Evolutionary conservation across 2,888 invertebrate genomes (phyloP).

Genomic region (Drosophila mayaguana): DNA sequence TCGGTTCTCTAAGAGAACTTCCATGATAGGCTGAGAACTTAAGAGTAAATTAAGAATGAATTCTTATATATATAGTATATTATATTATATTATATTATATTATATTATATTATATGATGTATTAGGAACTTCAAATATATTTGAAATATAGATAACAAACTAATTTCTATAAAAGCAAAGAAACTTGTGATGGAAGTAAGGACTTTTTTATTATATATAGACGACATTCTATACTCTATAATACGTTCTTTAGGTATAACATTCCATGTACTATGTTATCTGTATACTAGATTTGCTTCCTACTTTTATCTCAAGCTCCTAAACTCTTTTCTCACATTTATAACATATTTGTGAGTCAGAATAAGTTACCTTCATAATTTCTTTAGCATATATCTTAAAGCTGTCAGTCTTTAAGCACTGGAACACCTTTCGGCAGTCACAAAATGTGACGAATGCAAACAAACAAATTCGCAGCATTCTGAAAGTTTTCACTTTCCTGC

Average conservation of each 20-base stretch:
- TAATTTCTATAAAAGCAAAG: not conserved
- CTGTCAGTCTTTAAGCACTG: not conserved
- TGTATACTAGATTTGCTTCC: not conserved
- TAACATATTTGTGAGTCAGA: not conserved
- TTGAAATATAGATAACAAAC: too few relatives aligned
- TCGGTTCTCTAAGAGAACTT: too few relatives aligned
- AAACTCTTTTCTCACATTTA: not conserved
- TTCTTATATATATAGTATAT: not conserved
- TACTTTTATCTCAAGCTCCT: not conserved
- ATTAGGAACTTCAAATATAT: too few relatives aligned
- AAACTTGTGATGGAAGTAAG: not conserved
- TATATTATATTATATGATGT: not conserved
- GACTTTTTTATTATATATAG: not conserved
- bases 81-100: not conserved
- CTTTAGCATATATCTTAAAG: not conserved
- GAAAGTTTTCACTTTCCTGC: conserved; percentile 61
- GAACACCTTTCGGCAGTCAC: conserved; percentile 1
- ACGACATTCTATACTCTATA: not conserved
- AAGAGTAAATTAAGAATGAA: too few relatives aligned
- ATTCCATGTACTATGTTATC: not conserved
- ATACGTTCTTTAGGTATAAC: not conserved
- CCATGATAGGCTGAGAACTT: too few relatives aligned
- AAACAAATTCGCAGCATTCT: conserved; percentile 33
- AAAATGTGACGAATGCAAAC: conserved; percentile 9
- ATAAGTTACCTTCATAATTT: not conserved